Percentiles rank a stretch among this genome's conserved stretches.
Evolutionary conservation across 1,140 invertebrate genomes (phyloP).

Genomic region (Cotesia typhae): DNA sequence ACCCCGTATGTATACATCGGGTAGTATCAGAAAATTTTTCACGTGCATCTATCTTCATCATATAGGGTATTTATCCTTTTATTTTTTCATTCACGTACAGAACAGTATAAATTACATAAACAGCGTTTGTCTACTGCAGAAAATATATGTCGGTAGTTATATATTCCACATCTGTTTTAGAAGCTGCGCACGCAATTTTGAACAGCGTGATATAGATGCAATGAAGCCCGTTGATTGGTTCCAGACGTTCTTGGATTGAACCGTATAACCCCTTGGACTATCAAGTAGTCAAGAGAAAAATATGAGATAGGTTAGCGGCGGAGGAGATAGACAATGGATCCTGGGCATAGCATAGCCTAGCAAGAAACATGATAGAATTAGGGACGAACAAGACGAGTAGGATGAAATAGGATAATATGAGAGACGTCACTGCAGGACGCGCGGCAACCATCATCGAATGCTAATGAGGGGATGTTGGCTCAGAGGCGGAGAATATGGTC

Average conservation of each 20-base stretch:
- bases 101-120: too few species aligned
- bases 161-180: not conserved
- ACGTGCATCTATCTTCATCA: too few species aligned
- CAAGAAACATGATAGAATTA: constrained; percentile 18
- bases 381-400: constrained; percentile 28
- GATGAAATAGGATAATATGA: constrained; percentile 58
- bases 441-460: constrained; percentile 67
- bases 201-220: constrained; percentile 16
- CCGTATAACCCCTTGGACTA: constrained; percentile 31
- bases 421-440: constrained; percentile 59
- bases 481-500: constrained; percentile 52
- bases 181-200: constrained; percentile 13
- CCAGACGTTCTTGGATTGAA: constrained; percentile 35
- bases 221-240: constrained; percentile 39
- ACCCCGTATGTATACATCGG: too few species aligned
- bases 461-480: constrained; percentile 65
- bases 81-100: too few species aligned
- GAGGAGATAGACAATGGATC: constrained; percentile 36
- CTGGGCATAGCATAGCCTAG: constrained; percentile 22
- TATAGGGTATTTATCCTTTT: too few species aligned
- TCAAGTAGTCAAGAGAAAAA: constrained; percentile 30
- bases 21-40: too few species aligned
- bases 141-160: too few species aligned
- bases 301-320: constrained; percentile 27
- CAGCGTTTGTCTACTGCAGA: not conserved